Conservation (phyloP, 1,140 invertebrate genomes). For the Campoletis sonorensis region DNA sequence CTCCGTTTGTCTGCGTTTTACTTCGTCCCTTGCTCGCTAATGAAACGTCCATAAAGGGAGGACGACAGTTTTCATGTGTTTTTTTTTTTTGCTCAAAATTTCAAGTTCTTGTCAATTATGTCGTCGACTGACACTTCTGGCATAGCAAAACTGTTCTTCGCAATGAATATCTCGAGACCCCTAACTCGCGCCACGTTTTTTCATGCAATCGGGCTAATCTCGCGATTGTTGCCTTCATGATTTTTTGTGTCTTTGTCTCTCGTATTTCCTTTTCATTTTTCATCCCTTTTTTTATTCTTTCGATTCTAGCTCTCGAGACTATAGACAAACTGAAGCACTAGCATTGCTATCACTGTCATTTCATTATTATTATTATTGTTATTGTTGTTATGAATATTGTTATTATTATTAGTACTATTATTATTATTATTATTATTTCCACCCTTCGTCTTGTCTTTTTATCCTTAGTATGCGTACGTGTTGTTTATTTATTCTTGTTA, state of each 20-base stretch:
- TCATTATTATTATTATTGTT: not conserved
- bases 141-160: not conserved
- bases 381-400: too few relatives aligned
- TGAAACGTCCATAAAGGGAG: too few relatives aligned
- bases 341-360: not conserved
- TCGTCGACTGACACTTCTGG: not conserved
- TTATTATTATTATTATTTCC: constrained; percentile 23
- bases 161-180: not conserved
- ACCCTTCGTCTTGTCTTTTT: too few relatives aligned
- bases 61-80: too few relatives aligned
- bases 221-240: not conserved
- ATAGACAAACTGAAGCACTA: not conserved
- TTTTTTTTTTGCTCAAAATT: not conserved
- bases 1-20: not conserved
- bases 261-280: not conserved
- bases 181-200: not conserved
- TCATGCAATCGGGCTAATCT: not conserved
- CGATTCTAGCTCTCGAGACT: not conserved
- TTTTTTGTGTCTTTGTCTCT: not conserved
- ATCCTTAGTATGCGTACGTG: too few relatives aligned
- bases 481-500: constrained; percentile 38
- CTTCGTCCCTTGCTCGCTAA: not conserved
- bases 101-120: not conserved
- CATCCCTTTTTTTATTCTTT: not conserved
- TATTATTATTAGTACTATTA: too few relatives aligned